phyloP scores from a whole-genome alignment of 2,113 vertebrate genomes.

The Cheirogaleus medius region DNA sequence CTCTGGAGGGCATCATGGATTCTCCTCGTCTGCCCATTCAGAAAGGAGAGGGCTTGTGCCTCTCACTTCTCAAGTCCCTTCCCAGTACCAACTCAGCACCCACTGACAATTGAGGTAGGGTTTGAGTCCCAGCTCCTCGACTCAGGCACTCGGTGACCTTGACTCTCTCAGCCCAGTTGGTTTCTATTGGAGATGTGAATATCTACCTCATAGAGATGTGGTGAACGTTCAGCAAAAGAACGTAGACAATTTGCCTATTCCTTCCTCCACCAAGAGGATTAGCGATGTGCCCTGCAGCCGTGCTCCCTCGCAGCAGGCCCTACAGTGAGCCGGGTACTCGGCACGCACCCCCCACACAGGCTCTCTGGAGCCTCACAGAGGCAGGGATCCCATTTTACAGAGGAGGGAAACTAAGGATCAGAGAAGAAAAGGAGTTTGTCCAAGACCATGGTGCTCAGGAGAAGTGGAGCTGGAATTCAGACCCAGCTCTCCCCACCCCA shows the following conservation, averaged over 20 bases:
- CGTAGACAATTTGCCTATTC: neutral
- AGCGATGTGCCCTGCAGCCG: neutral
- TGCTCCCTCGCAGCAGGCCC: neutral
- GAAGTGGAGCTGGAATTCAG: neutral
- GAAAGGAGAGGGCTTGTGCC: neutral
- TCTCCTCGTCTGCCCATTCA: neutral
- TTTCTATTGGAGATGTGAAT: neutral
- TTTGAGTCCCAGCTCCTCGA: neutral
- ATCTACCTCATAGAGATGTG: neutral
- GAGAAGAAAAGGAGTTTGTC: neutral
- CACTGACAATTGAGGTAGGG: neutral
- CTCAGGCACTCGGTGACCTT: neutral
- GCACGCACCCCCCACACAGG: neutral
- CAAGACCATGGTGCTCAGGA: too few species aligned
- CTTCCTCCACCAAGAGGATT: neutral
- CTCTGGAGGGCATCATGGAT: neutral
- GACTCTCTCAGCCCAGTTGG: neutral
- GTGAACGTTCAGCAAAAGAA: neutral
- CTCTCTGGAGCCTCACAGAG: neutral
- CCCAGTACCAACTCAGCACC: neutral
- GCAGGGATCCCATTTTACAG: neutral
- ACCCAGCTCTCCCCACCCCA: neutral
- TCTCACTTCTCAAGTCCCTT: neutral
- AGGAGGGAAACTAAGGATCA: neutral
- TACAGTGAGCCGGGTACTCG: fast-evolving